phyloP scores from a whole-genome alignment of 2,888 invertebrate species.

The Ctenicera cuprea region DNA sequence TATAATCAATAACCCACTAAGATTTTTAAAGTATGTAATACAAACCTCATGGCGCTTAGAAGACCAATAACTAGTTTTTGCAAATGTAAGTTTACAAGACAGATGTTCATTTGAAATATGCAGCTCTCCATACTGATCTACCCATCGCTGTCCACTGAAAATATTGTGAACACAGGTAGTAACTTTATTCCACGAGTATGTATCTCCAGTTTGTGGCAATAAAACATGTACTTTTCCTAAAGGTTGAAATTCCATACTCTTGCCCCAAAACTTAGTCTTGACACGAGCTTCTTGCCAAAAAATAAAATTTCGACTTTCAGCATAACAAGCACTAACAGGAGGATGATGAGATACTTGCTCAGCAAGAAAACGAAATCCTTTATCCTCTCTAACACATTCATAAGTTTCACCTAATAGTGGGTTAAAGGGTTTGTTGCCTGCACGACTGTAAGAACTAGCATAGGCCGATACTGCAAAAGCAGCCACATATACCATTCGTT shows the following conservation, averaged over 20 bases:
- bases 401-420: conserved; percentile 89
- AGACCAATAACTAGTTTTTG: conserved; percentile 88
- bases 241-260: conserved; percentile 92
- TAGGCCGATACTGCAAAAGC: conserved; percentile 90
- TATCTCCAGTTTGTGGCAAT: conserved; percentile 79
- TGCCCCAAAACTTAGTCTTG: conserved; percentile 93
- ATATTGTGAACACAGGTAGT: conserved; percentile 91
- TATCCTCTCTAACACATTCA: conserved; percentile 86
- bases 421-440: conserved; percentile 91
- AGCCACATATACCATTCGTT: conserved; percentile 85
- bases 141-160: conserved; percentile 89
- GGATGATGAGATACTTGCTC: conserved; percentile 93
- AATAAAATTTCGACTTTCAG: conserved; percentile 84
- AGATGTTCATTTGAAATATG: conserved; percentile 80
- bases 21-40: conserved; percentile 6
- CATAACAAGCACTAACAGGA: conserved; percentile 87
- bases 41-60: conserved; percentile 84
- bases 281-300: conserved; percentile 91
- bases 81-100: conserved; percentile 85
- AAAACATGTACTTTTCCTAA: conserved; percentile 81
- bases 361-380: conserved; percentile 85
- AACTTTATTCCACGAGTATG: conserved; percentile 87
- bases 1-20: no score
- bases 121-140: conserved; percentile 91
- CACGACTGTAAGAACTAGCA: conserved; percentile 82